Evolutionary conservation across 2,888 invertebrate species (phyloP), one percentile per base, ranked within the genome.

Genomic region (Eupeodes latifasciatus): DNA sequence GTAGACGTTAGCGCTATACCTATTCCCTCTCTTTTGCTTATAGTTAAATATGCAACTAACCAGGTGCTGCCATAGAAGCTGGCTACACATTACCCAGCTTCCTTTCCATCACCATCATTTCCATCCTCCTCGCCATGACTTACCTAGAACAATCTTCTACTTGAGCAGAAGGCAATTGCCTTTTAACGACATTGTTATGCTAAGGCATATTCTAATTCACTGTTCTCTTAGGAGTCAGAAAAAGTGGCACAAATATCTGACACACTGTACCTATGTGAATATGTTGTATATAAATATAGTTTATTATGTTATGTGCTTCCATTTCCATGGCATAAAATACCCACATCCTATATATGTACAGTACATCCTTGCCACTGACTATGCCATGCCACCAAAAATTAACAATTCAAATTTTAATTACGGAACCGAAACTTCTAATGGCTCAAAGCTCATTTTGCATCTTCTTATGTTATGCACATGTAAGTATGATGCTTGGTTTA

Each of bases 401-500:
- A 87, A 80, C 71, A 87, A 87, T 87, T 83, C 72, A 87, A 86
- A 87, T 83, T 87, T 87, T 87, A 87, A 87, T 87, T 83, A 83
- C 79, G 55, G 59, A 79, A 82, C 74, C 69, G 16, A 72, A 81
- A 53, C 81, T 76, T 69, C 76, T 53, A 57, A 69, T 76, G 62
- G 67, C 61, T 27, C 27, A 40, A 47, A 51, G n/a, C 40, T 36
- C n/a, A 69, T 61, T 51, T 75, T 61, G 67, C 34, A 44, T 67
- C 44, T 40, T 53, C 59, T 44, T 55, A 47, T 9, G 16, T 40
- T 40, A 40, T 40, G 40, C 9, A 40, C 6, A 9, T 40, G 40
- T 40, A 7, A 9, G 40, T 40, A 40, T 40, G 9, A 2, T 27
- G 27, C 27, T 27, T 27, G 40, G 51, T 55, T 19, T 1, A 2